A percentile compares a stretch with the other conserved stretches of the same genome.
These are phyloP conservation scores for Artibeus jamaicensis DNA, from an alignment of 2,797 vertebrate genomes.

Conservation along the genomic window DNA sequence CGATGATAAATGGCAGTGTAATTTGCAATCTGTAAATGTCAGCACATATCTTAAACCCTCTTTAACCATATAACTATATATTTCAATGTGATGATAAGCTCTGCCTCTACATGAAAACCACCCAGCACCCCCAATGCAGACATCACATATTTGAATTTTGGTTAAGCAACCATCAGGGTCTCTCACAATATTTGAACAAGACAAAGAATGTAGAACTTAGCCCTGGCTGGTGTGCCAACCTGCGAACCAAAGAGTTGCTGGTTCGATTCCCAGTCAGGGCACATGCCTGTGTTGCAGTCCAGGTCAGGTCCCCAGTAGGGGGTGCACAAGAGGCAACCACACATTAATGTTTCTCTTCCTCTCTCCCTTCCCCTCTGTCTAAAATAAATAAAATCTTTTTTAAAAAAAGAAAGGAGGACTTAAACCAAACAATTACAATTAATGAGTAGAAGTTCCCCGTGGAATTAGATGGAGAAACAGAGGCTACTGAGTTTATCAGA, in stretches of 20 bases:
- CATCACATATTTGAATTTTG: neutral
- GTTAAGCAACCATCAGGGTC: fast-evolving
- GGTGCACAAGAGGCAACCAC: no score
- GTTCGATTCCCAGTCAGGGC: no score
- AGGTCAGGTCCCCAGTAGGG: no score
- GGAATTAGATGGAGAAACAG: neutral
- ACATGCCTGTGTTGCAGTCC: no score
- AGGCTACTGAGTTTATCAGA: neutral
- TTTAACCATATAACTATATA: neutral
- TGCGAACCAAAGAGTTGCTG: no score
- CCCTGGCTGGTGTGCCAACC: no score
- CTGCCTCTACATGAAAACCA: neutral
- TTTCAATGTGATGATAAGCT: neutral
- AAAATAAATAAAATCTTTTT: no score
- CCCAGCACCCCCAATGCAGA: neutral
- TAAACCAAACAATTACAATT: neutral
- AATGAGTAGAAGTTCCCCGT: neutral
- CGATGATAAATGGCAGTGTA: neutral
- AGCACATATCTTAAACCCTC: neutral
- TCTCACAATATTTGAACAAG: neutral
- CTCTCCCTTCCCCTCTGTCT: no score
- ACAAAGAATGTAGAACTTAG: neutral
- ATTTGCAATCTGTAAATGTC: neutral
- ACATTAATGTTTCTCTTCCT: no score
- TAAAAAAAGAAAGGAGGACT: neutral